These are phyloP conservation scores for Scartelaos histophorus DNA, from an alignment of 2,113 vertebrate species.

Conservation along the genomic window DNA sequence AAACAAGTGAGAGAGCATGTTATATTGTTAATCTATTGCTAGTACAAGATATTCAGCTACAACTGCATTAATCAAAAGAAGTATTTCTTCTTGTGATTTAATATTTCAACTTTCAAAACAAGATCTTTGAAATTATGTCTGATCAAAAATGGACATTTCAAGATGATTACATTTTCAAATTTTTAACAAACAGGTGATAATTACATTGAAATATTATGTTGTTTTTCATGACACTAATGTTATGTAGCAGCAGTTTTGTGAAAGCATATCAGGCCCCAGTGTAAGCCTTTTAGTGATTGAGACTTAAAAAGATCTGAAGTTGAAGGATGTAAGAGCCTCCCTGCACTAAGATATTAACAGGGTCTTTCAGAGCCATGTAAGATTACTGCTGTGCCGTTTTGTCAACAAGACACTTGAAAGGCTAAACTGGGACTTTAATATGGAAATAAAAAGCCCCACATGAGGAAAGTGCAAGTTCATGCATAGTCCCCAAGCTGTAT, in stretches of 20 bases:
- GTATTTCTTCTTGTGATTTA: neutral
- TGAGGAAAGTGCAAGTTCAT: neutral
- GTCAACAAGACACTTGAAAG: neutral
- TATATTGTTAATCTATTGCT: neutral
- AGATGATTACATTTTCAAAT: neutral
- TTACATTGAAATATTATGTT: too few relatives aligned
- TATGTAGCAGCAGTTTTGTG: neutral
- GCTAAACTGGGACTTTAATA: constrained; percentile 1
- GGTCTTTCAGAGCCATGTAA: neutral
- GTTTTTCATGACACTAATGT: neutral
- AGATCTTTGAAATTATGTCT: too few relatives aligned
- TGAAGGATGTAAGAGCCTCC: neutral
- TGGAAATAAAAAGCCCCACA: neutral
- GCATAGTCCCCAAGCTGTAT: neutral
- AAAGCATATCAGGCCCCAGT: neutral
- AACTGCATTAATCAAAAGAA: neutral
- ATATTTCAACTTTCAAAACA: neutral
- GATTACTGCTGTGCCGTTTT: constrained; percentile 1
- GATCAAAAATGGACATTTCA: neutral
- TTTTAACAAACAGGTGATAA: neutral
- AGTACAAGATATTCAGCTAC: neutral
- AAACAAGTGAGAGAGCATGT: neutral
- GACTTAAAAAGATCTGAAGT: neutral
- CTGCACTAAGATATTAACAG: neutral
- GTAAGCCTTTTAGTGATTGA: neutral